These are phyloP conservation scores for Yponomeuta cagnagella DNA, from an alignment of 2,888 invertebrate species.

Conservation along the genomic window DNA sequence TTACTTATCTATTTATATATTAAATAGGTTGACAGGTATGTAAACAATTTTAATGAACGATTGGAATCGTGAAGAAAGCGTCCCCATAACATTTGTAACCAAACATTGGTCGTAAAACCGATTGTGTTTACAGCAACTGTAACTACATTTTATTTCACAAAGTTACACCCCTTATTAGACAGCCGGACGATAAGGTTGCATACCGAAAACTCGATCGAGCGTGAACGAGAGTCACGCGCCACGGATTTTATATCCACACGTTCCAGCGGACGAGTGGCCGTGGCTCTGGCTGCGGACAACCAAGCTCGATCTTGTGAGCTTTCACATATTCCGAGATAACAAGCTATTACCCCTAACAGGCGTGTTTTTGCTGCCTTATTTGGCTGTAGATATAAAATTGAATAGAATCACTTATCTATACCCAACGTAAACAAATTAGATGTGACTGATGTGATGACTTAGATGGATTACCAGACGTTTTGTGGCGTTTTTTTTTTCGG, in stretches of 20 bases:
- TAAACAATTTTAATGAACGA: too few relatives aligned
- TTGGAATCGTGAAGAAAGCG: too few relatives aligned
- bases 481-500: not conserved
- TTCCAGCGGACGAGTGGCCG: constrained; percentile 31
- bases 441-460: not conserved
- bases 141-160: constrained; percentile 11
- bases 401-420: not conserved
- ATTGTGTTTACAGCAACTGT: not conserved
- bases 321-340: not conserved
- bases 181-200: constrained; percentile 49
- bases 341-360: not conserved
- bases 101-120: too few relatives aligned
- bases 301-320: not conserved
- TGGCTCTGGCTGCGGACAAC: not conserved
- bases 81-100: too few relatives aligned
- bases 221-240: constrained; percentile 67
- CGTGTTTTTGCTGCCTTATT: not conserved
- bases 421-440: not conserved
- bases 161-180: constrained; percentile 38
- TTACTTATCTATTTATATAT: too few relatives aligned
- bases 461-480: constrained; percentile 2
- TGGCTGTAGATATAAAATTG: not conserved
- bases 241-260: constrained; percentile 58
- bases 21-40: too few relatives aligned
- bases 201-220: constrained; percentile 61